A percentile compares a stretch with the other conserved stretches of the same genome.
Evolutionary conservation across 2,888 invertebrate genomes (phyloP).

Genomic region (Ophonus ardosiacus): DNA sequence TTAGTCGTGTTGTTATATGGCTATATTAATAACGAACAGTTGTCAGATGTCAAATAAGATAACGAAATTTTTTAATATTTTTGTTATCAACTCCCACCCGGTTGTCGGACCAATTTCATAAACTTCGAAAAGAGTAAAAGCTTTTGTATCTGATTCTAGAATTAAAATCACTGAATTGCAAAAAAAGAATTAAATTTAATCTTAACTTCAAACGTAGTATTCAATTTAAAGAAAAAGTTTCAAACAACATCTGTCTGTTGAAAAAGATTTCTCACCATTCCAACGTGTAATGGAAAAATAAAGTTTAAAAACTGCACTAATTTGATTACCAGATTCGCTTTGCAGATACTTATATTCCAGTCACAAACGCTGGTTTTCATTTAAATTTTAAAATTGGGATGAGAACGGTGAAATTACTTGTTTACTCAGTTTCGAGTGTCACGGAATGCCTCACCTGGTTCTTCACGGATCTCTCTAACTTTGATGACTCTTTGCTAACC

Average conservation of each 20-base stretch:
- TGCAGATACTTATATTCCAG: slow-evolving; percentile 59
- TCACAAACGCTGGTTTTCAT: slow-evolving; percentile 47
- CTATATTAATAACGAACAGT: no score
- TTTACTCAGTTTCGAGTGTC: slow-evolving; percentile 22
- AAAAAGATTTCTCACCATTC: slow-evolving; percentile 55
- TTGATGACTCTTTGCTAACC: background rate
- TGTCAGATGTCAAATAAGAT: background rate
- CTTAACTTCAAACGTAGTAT: slow-evolving; percentile 60
- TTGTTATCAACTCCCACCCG: background rate
- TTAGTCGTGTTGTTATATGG: no score
- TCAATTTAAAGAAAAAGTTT: slow-evolving; percentile 58
- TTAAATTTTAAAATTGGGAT: slow-evolving; percentile 42
- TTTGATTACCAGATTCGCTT: slow-evolving; percentile 57
- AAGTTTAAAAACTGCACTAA: slow-evolving; percentile 59
- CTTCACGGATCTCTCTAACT: background rate
- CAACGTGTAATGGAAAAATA: slow-evolving; percentile 56
- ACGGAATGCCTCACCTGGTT: slow-evolving; percentile 6
- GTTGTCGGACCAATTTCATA: slow-evolving; percentile 12
- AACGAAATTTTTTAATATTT: background rate
- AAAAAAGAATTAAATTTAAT: slow-evolving; percentile 58
- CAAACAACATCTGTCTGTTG: slow-evolving; percentile 59
- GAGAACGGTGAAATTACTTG: slow-evolving; percentile 50
- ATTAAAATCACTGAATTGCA: slow-evolving; percentile 57
- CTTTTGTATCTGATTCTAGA: slow-evolving; percentile 52
- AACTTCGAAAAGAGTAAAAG: slow-evolving; percentile 35